These are phyloP conservation scores for Chironex yamaguchii DNA, from an alignment of 30 jellyfish, hydroid and myxozoan species.

Conservation along the genomic window DNA sequence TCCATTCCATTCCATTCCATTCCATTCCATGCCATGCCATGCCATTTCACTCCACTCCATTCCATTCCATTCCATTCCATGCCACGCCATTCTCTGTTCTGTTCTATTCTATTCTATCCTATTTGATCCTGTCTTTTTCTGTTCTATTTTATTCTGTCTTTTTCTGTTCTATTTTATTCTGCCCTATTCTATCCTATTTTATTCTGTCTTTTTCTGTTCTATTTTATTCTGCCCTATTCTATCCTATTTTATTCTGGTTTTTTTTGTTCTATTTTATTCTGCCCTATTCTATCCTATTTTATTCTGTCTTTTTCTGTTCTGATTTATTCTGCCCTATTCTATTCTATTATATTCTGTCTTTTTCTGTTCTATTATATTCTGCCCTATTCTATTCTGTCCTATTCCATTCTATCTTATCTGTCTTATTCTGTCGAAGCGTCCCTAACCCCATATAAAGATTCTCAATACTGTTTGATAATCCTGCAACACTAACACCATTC, in stretches of 20 bases:
- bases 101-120: conserved; percentile 3
- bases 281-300: not conserved
- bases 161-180: not conserved
- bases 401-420: no score
- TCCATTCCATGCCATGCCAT: not conserved
- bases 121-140: not conserved
- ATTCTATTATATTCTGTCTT: no score
- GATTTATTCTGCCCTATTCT: no score
- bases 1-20: conserved; percentile 1
- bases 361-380: no score
- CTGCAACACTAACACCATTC: no score
- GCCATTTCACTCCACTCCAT: not conserved
- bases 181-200: not conserved
- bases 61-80: conserved; percentile 17
- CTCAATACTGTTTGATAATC: no score
- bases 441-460: no score
- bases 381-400: no score
- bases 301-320: not conserved
- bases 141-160: not conserved
- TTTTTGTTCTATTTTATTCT: not conserved
- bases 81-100: no score
- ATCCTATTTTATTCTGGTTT: not conserved
- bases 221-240: not conserved
- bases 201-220: not conserved
- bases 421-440: no score